These are phyloP conservation scores for Pteronotus mesoamericanus DNA, from an alignment of 2,797 vertebrate genomes.

Conservation along the genomic window DNA sequence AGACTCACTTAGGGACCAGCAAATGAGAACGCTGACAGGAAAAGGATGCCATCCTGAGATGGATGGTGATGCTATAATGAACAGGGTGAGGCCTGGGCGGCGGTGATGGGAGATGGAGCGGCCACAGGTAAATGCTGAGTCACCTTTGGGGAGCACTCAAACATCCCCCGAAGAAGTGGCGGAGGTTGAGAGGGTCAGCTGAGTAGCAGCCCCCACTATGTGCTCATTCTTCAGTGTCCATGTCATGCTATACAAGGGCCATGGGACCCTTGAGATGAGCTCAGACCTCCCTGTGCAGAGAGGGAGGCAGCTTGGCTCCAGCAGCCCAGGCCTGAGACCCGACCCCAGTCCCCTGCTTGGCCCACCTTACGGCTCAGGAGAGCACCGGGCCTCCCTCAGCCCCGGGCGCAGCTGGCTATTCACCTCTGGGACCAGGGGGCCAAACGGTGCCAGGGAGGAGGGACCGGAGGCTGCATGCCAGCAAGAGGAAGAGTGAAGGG, in stretches of 20 bases:
- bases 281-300: not conserved
- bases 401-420: not conserved
- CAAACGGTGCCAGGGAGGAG: not conserved
- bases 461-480: not conserved
- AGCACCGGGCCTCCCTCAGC: not conserved
- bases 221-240: not conserved
- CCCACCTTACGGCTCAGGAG: not conserved
- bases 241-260: not conserved
- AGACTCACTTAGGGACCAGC: not conserved
- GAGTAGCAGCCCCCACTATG: not conserved
- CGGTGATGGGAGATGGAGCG: not conserved
- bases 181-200: not conserved
- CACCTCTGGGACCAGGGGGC: not conserved
- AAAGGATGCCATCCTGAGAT: not conserved
- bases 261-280: not conserved
- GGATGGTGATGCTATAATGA: not conserved
- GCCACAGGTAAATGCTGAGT: not conserved
- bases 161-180: not conserved
- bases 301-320: not conserved
- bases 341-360: not conserved
- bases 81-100: not conserved
- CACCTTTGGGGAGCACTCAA: not conserved
- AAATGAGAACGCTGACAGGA: not conserved
- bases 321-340: not conserved
- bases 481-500: not conserved